phyloP scores from a whole-genome alignment of 2,888 invertebrate species.

The Zygaena filipendulae region DNA sequence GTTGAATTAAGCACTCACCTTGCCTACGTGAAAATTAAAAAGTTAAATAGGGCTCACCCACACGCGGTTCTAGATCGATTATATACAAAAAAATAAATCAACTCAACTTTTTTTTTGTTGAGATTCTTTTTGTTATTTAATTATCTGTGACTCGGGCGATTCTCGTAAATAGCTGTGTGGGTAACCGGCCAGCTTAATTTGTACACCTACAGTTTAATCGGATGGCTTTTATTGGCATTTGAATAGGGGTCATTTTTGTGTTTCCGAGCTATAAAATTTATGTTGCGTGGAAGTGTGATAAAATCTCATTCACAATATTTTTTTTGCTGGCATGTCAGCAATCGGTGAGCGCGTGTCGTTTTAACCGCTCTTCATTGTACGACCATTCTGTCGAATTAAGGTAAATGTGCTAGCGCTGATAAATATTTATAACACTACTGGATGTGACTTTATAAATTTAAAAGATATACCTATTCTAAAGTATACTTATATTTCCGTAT shows the following conservation, averaged over 20 bases:
- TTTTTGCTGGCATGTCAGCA: conserved; percentile 25
- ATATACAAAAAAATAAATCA: conserved; percentile 36
- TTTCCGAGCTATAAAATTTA: too few species aligned
- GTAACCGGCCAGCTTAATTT: conserved; percentile 13
- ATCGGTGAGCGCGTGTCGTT: conserved; percentile 26
- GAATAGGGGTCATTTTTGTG: too few species aligned
- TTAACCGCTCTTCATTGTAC: conserved; percentile 24
- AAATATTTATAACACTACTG: too few species aligned
- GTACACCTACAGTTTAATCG: background rate
- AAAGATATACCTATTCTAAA: too few species aligned
- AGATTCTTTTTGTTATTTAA: conserved; percentile 50
- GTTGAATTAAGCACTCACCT: too few species aligned
- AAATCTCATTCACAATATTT: conserved; percentile 27
- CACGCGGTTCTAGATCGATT: conserved; percentile 15
- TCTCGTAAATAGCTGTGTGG: conserved; percentile 38
- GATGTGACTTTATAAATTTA: too few species aligned
- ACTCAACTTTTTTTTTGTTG: conserved; percentile 25
- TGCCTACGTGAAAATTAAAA: too few species aligned
- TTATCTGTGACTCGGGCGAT: conserved; percentile 44
- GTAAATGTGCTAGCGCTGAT: conserved; percentile 19
- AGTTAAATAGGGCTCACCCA: conserved; percentile 18
- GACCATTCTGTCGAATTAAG: conserved; percentile 26
- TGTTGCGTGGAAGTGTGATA: conserved; percentile 20
- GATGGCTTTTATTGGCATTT: too few species aligned
- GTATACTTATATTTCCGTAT: too few species aligned